These are phyloP conservation scores for Iguana delicatissima DNA, from an alignment of 2,797 vertebrate genomes.

Conservation along the genomic window DNA sequence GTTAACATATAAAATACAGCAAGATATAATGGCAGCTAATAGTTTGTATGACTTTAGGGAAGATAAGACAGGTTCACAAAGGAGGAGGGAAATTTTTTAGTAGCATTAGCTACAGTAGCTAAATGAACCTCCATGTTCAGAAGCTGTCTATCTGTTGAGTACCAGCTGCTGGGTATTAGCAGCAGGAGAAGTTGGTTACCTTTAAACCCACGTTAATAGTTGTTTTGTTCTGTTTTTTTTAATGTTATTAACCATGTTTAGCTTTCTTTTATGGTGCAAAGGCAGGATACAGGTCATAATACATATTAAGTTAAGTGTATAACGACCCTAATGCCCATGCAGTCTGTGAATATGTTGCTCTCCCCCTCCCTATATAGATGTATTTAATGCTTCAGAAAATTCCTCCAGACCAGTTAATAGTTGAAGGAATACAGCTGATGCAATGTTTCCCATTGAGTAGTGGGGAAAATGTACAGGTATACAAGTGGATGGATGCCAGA, in stretches of 20 bases:
- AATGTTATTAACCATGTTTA: background rate
- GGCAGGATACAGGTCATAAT: background rate
- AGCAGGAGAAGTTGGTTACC: background rate
- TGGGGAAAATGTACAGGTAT: constrained; percentile 72
- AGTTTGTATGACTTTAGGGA: background rate
- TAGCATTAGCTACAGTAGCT: background rate
- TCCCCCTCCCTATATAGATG: constrained; percentile 76
- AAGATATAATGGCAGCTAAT: background rate
- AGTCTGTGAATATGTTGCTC: constrained; percentile 52
- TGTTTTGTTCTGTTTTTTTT: background rate
- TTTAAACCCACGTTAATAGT: background rate
- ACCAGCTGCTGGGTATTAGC: background rate
- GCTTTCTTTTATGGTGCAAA: too few relatives aligned
- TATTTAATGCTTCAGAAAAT: constrained; percentile 74
- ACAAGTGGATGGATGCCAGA: constrained; percentile 73
- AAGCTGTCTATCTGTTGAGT: background rate
- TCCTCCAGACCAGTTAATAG: constrained; percentile 78
- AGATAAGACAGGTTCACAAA: background rate
- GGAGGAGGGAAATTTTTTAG: background rate
- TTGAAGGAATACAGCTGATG: constrained; percentile 78
- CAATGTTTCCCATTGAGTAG: constrained; percentile 71
- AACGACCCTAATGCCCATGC: constrained; percentile 42
- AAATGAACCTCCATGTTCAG: background rate
- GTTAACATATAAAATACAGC: background rate
- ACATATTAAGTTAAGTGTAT: background rate